Percentiles rank a stretch among this genome's conserved stretches.
Conservation (phyloP, 2,113 vertebrate species). For the Capreolus pygargus region DNA sequence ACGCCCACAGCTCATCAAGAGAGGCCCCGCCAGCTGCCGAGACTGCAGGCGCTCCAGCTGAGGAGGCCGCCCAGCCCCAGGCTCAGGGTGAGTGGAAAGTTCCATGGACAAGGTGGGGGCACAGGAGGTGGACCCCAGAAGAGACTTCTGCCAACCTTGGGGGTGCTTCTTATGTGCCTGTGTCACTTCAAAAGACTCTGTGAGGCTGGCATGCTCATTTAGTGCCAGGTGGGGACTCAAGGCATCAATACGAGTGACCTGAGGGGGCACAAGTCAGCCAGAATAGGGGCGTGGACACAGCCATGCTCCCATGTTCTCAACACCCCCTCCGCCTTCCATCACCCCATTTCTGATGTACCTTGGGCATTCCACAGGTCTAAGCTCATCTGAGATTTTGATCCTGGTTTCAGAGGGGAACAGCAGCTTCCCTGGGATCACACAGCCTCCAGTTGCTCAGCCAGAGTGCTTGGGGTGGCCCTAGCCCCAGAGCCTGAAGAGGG, state of each 20-base stretch:
- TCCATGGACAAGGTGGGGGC: fast-evolving
- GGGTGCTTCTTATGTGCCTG: not conserved
- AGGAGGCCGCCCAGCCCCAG: not conserved
- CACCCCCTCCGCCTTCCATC: fast-evolving
- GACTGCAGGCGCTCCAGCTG: fast-evolving
- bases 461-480: not conserved
- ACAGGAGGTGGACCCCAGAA: too few species aligned
- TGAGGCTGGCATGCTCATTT: not conserved
- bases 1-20: not conserved
- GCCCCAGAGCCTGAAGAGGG: not conserved
- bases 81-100: conserved; percentile 34
- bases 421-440: not conserved
- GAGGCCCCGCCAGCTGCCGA: fast-evolving
- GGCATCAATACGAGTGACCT: not conserved
- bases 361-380: fast-evolving
- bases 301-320: fast-evolving
- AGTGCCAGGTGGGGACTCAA: not conserved
- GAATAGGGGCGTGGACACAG: not conserved
- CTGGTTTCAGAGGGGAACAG: not conserved
- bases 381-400: not conserved
- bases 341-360: fast-evolving
- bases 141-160: not conserved
- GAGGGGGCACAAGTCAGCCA: not conserved
- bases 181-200: fast-evolving
- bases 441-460: not conserved